phyloP scores from a whole-genome alignment of 2,797 vertebrate genomes.

The Crotalus adamanteus region DNA sequence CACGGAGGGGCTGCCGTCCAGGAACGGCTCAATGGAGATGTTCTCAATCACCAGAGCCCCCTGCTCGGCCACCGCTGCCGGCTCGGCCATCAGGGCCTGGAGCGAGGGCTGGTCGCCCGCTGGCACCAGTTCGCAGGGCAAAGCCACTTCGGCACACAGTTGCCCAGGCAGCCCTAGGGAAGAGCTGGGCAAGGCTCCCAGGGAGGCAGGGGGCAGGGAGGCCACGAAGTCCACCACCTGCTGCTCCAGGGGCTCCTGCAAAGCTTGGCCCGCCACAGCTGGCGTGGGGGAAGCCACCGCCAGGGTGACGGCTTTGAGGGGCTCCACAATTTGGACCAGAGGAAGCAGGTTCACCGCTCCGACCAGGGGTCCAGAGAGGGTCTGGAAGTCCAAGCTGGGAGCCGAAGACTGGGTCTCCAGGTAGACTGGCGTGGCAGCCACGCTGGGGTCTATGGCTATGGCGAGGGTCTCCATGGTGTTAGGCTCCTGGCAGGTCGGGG shows the following conservation, averaged over 20 bases:
- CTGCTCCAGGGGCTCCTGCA: not conserved
- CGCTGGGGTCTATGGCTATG: slow-evolving; percentile 27
- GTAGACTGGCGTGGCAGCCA: slow-evolving; percentile 12
- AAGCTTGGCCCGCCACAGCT: not conserved
- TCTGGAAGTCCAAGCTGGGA: not conserved
- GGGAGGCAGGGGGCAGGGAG: not conserved
- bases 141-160: not conserved
- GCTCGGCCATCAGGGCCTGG: not conserved
- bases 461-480: not conserved
- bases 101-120: accelerated
- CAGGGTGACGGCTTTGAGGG: slow-evolving; percentile 41
- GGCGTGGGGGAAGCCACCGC: not conserved
- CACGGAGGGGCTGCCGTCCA: slow-evolving; percentile 30
- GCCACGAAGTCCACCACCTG: slow-evolving; percentile 1
- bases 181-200: not conserved
- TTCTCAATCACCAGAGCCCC: slow-evolving; percentile 48
- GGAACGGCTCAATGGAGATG: slow-evolving; percentile 13
- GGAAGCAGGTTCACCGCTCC: slow-evolving; percentile 39
- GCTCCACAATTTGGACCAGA: slow-evolving; percentile 42
- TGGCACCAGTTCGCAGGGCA: not conserved
- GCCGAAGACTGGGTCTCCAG: slow-evolving; percentile 26
- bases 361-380: slow-evolving; percentile 8
- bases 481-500: accelerated
- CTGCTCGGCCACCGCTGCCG: not conserved
- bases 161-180: not conserved